Conservation (phyloP, 2,888 invertebrate species). For the Chorisops tibialis region DNA sequence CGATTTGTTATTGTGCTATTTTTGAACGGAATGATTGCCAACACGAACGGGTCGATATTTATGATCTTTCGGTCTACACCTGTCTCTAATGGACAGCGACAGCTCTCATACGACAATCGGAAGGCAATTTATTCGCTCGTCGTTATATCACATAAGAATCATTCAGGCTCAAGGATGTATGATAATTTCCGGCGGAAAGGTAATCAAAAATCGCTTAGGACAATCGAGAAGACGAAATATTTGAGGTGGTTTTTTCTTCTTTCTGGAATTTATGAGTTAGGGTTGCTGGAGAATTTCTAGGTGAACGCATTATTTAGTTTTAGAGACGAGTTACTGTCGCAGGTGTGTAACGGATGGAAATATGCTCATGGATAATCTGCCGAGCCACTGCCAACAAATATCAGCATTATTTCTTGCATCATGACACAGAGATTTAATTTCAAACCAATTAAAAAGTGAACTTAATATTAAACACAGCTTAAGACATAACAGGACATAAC, state of each 20-base stretch:
- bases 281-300: too few relatives aligned
- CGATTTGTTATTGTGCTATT: background rate
- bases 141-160: conserved; percentile 42
- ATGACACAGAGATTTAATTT: too few relatives aligned
- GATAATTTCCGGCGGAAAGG: conserved; percentile 54
- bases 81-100: conserved; percentile 4
- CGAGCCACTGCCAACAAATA: too few relatives aligned
- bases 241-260: conserved; percentile 27
- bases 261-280: background rate
- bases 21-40: background rate
- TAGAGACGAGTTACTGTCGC: too few relatives aligned
- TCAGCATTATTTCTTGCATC: too few relatives aligned
- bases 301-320: too few relatives aligned
- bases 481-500: too few relatives aligned
- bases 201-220: conserved; percentile 54
- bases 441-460: too few relatives aligned
- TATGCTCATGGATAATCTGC: too few relatives aligned
- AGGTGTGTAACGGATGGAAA: too few relatives aligned
- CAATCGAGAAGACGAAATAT: conserved; percentile 37
- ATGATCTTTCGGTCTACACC: conserved; percentile 17
- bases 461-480: too few relatives aligned
- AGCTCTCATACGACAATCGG: conserved; percentile 20
- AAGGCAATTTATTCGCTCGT: conserved; percentile 27
- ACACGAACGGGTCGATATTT: conserved; percentile 10
- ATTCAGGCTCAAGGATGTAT: conserved; percentile 53